Percentiles rank a stretch among this genome's conserved stretches.
Conservation (phyloP, 2,888 invertebrate genomes). For the Tetheella fluctuosa region DNA sequence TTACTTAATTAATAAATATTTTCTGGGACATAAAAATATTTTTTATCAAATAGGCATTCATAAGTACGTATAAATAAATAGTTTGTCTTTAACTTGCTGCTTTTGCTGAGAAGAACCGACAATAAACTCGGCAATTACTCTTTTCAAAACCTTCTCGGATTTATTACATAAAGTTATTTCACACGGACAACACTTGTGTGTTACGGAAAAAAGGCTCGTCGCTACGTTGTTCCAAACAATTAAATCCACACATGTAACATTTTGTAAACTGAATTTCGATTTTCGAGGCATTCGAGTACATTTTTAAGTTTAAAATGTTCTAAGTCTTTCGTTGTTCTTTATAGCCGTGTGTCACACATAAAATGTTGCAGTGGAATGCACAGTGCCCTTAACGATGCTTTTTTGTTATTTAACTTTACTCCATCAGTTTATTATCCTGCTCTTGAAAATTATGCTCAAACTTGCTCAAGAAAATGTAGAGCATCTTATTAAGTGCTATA, state of each 20-base stretch:
- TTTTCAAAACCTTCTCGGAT: too few species aligned
- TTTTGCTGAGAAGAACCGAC: too few species aligned
- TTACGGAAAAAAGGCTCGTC: too few species aligned
- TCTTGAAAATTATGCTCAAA: slow-evolving; percentile 9
- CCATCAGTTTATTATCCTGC: slow-evolving; percentile 15
- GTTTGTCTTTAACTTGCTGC: too few species aligned
- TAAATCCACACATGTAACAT: slow-evolving; percentile 15
- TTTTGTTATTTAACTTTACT: slow-evolving; percentile 41
- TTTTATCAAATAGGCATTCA: too few species aligned
- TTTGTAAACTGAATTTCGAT: slow-evolving; percentile 24
- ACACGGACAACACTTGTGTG: too few species aligned
- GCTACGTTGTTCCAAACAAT: neutral
- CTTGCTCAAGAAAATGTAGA: neutral
- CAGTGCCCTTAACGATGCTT: slow-evolving; percentile 38
- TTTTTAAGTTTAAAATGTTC: neutral
- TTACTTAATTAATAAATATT: too few species aligned
- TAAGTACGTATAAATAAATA: too few species aligned
- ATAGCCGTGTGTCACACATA: slow-evolving; percentile 36
- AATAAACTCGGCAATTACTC: too few species aligned
- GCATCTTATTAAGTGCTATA: neutral
- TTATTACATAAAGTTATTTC: too few species aligned
- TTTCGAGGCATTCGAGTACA: neutral
- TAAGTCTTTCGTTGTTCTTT: slow-evolving; percentile 21
- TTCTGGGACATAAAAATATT: too few species aligned
- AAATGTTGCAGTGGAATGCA: slow-evolving; percentile 41